Evolutionary conservation across 2,113 vertebrate genomes (phyloP).

Genomic region (Callionymus lyra): DNA sequence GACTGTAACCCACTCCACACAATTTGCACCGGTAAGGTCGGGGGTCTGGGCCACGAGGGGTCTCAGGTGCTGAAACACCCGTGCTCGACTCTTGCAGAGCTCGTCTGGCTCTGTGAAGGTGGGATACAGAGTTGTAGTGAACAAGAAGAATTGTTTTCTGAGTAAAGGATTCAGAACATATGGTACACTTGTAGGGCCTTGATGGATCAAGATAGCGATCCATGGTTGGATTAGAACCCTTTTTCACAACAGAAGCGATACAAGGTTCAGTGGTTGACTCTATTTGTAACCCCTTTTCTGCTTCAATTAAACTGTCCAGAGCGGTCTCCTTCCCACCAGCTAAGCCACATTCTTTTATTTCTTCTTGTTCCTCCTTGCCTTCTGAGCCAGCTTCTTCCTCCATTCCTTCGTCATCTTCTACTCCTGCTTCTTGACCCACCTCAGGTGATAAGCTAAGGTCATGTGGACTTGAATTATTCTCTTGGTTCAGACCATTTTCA

Average conservation of each 20-base stretch:
- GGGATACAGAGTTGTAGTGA: constrained; percentile 97
- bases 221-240: constrained; percentile 89
- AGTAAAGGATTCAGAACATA: constrained; percentile 97
- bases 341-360: constrained; percentile 71
- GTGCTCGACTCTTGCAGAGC: constrained; percentile 85
- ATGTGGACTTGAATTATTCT: constrained; percentile 84
- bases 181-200: constrained; percentile 94
- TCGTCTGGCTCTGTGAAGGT: constrained; percentile 91
- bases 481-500: constrained; percentile 52
- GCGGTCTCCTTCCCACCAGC: constrained; percentile 73
- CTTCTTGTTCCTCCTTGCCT: constrained; percentile 59
- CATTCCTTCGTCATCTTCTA: constrained; percentile 81
- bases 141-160: constrained; percentile 97
- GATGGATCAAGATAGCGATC: constrained; percentile 95
- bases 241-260: constrained; percentile 74
- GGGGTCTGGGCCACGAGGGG: constrained; percentile 85
- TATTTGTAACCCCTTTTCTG: constrained; percentile 75
- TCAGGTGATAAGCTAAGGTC: constrained; percentile 77
- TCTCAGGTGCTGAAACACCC: constrained; percentile 68
- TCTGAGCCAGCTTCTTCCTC: constrained; percentile 60
- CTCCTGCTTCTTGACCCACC: constrained; percentile 82
- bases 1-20: constrained; percentile 94
- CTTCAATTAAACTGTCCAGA: constrained; percentile 75
- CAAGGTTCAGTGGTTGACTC: constrained; percentile 79
- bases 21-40: constrained; percentile 93